These are phyloP conservation scores for Teleopsis dalmanni DNA, from an alignment of 1,140 invertebrate species.

Conservation along the genomic window DNA sequence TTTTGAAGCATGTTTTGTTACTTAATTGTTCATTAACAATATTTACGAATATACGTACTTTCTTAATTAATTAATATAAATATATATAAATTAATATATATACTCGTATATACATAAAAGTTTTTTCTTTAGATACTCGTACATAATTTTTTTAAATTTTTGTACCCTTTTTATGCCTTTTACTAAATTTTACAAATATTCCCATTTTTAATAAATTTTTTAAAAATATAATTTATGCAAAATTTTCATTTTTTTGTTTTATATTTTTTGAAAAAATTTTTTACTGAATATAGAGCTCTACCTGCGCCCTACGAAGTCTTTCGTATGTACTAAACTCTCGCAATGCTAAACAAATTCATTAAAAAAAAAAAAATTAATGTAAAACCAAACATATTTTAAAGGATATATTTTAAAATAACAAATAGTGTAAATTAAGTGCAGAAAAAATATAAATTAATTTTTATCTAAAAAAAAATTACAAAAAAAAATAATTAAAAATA, in stretches of 20 bases:
- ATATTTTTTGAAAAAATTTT: too few species aligned
- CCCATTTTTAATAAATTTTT: background rate
- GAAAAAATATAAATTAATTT: too few species aligned
- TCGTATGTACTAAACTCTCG: slow-evolving; percentile 20
- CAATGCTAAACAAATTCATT: background rate
- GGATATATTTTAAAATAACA: background rate
- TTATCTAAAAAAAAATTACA: too few species aligned
- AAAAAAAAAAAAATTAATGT: slow-evolving; percentile 1
- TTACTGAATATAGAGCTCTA: slow-evolving; percentile 37
- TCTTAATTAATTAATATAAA: too few species aligned
- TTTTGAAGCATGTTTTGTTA: too few species aligned
- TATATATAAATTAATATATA: too few species aligned
- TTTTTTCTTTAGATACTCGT: background rate
- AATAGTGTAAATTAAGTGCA: background rate
- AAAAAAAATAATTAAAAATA: too few species aligned
- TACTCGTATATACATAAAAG: too few species aligned
- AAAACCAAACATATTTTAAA: background rate
- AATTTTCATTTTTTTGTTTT: too few species aligned
- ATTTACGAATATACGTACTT: too few species aligned
- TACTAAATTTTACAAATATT: slow-evolving; percentile 4
- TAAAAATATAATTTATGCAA: slow-evolving; percentile 6
- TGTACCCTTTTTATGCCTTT: background rate
- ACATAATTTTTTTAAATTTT: background rate
- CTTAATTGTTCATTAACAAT: too few species aligned
- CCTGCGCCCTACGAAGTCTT: slow-evolving; percentile 45